Base-by-base conservation (phyloP, 2,797 vertebrate genomes). In the Leptoclinus maculatus region DNA sequence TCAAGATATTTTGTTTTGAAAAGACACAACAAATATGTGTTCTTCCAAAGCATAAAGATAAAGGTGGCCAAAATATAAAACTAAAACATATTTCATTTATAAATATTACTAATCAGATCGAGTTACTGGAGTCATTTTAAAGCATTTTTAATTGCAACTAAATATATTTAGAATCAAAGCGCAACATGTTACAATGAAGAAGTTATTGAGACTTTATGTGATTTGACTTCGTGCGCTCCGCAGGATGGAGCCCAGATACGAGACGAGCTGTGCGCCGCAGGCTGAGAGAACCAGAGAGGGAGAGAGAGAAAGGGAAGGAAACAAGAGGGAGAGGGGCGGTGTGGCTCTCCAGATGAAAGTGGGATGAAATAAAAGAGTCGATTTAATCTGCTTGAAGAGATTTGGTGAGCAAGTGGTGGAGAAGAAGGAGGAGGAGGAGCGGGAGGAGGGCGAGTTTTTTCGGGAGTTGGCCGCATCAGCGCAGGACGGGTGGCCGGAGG, bases 311-410 rank as follows among this genome's bases (percentile, higher is more conserved):
- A 70, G 76, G 73, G 81, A 47, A 77, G 84, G 87, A 90, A 80
- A 83, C 82, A 5, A 95, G 93, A 90, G 91, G 72, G 87, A 86
- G 89, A 92, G 90, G 93, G 96, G 95, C 95, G 95, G 95, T 93
- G 93, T 96, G 91, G 93, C 94, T 95, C 94, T 92, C 88, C 87
- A 97, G 96, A 99, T 98, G 97, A 99, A 98, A 99, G 97, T 96
- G 93, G 94, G 93, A 93, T 94, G 95, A 96, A 97, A 98, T 97
- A 98, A 98, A 98, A 96, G 96, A 96, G 94, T 96, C 95, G 94
- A 97, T 98, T 98, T 97, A 98, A 97, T 96, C 96, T 94, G 96
- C 96, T 96, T 94, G 95, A 94, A 95, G 96, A 95, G 96, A 95
- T 96, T 95, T 95, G 83, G 84, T 83, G 93, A 90, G 92, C 85